Conservation (phyloP, 64 coral and sea anemone species). For the Platygyra sinensis region DNA sequence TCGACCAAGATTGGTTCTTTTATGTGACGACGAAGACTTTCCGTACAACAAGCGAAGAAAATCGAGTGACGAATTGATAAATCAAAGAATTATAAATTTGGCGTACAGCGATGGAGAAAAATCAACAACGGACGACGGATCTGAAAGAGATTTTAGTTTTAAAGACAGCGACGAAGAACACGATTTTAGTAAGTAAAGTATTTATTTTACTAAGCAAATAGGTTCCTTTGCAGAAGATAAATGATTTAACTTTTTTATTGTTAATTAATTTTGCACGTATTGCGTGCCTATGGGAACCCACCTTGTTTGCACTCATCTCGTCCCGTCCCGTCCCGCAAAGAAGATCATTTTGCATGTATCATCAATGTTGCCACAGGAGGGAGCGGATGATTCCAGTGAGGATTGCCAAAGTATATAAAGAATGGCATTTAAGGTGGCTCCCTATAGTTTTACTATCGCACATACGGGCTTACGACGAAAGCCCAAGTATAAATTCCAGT, state of each 20-base stretch:
- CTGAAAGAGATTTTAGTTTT: slow-evolving; percentile 13
- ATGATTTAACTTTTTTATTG: neutral
- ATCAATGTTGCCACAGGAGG: too few relatives aligned
- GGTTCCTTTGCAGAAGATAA: neutral
- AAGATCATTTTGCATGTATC: too few relatives aligned
- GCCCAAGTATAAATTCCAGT: too few relatives aligned
- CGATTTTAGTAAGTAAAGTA: slow-evolving; percentile 15
- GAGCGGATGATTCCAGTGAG: neutral
- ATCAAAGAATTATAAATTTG: slow-evolving; percentile 16
- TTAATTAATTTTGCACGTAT: neutral
- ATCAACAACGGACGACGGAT: neutral
- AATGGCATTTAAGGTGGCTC: too few relatives aligned
- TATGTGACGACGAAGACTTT: neutral
- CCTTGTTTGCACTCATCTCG: neutral
- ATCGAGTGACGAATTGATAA: neutral
- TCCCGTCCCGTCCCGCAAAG: neutral
- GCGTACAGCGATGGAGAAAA: neutral
- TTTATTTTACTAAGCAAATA: neutral
- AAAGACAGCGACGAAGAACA: slow-evolving; percentile 14
- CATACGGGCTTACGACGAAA: too few relatives aligned
- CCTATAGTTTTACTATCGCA: too few relatives aligned
- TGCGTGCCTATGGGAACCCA: neutral
- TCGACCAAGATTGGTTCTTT: neutral
- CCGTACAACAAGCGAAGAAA: neutral
- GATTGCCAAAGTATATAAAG: neutral